phyloP scores from a whole-genome alignment of 2,113 vertebrate genomes.

The Phylloscopus whistleri region DNA sequence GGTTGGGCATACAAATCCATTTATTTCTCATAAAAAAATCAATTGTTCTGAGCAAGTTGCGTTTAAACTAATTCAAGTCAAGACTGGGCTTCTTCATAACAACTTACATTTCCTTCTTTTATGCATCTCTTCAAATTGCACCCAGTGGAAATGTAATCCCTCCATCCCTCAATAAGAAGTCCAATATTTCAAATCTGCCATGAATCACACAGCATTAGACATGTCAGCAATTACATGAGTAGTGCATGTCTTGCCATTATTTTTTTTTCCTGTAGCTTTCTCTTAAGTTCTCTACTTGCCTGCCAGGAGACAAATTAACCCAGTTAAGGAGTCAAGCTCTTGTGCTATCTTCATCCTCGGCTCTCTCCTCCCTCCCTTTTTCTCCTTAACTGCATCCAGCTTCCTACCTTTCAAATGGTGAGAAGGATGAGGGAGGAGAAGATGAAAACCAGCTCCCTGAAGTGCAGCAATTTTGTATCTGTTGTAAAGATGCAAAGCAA shows the following conservation, averaged over 20 bases:
- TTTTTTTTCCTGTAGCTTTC: not conserved
- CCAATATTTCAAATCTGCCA: not conserved
- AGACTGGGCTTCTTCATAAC: not conserved
- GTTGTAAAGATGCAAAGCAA: not conserved
- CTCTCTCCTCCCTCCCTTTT: not conserved
- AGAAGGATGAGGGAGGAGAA: not conserved
- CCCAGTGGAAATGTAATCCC: conserved; percentile 13
- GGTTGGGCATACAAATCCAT: not conserved
- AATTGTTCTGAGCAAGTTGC: not conserved
- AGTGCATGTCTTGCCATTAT: not conserved
- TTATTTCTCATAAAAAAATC: conserved; percentile 17
- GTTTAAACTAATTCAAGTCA: not conserved
- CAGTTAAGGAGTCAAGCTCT: not conserved
- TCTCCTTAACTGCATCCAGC: not conserved
- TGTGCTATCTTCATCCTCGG: not conserved
- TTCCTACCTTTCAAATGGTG: not conserved
- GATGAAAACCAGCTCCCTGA: not conserved
- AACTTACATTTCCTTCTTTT: not conserved
- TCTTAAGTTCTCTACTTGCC: not conserved
- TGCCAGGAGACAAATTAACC: conserved; percentile 13
- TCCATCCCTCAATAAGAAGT: not conserved
- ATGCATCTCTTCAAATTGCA: not conserved
- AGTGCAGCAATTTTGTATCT: not conserved
- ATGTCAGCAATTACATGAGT: not conserved
- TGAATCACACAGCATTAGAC: not conserved